Percentiles rank a stretch among this genome's conserved stretches.
phyloP scores from a whole-genome alignment of 2,797 vertebrate species.

The Apogon hyalosoma region DNA sequence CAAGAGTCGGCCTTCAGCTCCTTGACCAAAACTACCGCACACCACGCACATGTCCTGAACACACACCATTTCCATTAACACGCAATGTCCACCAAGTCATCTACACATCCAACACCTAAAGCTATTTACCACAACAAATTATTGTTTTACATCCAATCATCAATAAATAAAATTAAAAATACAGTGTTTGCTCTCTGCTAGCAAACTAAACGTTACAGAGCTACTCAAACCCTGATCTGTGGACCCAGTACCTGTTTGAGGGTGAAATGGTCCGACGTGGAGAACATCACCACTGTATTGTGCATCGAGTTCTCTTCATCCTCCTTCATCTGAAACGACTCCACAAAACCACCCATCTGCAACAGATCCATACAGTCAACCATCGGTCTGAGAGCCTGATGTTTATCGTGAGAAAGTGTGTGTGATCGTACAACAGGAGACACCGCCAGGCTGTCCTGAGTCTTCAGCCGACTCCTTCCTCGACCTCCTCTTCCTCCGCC shows the following conservation, averaged over 20 bases:
- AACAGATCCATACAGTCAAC: neutral
- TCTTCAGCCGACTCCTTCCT: constrained; percentile 92
- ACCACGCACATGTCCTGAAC: constrained; percentile 97
- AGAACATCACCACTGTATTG: constrained; percentile 97
- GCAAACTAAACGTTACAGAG: too few species aligned
- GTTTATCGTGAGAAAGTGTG: too few species aligned
- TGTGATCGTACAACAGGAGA: constrained; percentile 87
- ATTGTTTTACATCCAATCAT: too few species aligned
- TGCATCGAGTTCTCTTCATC: constrained; percentile 98
- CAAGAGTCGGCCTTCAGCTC: constrained; percentile 92
- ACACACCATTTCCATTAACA: constrained; percentile 2
- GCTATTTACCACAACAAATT: too few species aligned
- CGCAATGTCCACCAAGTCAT: neutral
- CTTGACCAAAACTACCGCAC: constrained; percentile 96
- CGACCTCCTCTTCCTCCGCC: constrained; percentile 93
- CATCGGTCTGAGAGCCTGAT: too few species aligned
- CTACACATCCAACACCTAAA: too few species aligned
- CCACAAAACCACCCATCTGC: constrained; percentile 72
- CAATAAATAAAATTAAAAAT: too few species aligned
- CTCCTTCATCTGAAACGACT: constrained; percentile 89
- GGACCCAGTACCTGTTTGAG: constrained; percentile 88
- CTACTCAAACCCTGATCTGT: too few species aligned
- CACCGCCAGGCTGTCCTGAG: constrained; percentile 85
- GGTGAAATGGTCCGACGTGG: constrained; percentile 94
- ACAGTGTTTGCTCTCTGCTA: too few species aligned